Evolutionary conservation across 2,888 invertebrate genomes (phyloP).

Genomic region (Drosophila heteroneura): DNA sequence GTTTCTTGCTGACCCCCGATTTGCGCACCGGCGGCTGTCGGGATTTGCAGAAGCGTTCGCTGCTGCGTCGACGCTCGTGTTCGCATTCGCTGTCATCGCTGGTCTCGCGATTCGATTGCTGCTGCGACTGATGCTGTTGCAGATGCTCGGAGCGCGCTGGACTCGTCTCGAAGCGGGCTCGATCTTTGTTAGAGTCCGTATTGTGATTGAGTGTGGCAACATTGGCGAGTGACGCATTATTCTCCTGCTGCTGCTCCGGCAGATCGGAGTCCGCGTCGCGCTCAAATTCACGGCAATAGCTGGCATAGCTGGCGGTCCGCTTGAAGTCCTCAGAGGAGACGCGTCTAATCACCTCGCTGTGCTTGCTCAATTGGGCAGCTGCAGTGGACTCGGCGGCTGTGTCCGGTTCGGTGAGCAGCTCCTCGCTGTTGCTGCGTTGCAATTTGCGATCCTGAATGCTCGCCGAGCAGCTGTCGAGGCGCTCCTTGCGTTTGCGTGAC

Average conservation of each 20-base stretch:
- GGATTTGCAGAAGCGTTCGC: conserved; percentile 88
- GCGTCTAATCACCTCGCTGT: conserved; percentile 78
- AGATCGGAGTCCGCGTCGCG: conserved; percentile 49
- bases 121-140: not conserved
- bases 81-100: conserved; percentile 87
- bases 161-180: conserved; percentile 83
- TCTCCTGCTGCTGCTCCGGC: conserved; percentile 65
- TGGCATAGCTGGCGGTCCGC: conserved; percentile 78
- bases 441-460: conserved; percentile 88
- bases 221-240: conserved; percentile 81
- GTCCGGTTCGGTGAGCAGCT: conserved; percentile 86
- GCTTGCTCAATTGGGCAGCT: conserved; percentile 18
- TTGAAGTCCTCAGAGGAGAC: conserved; percentile 84
- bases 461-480: conserved; percentile 88
- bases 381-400: conserved; percentile 58
- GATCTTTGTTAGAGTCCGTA: conserved; percentile 72
- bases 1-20: conserved; percentile 83
- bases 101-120: conserved; percentile 81
- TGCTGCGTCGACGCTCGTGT: conserved; percentile 88
- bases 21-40: conserved; percentile 87
- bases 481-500: conserved; percentile 88
- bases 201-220: conserved; percentile 33
- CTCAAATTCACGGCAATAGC: conserved; percentile 76
- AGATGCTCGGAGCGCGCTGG: conserved; percentile 83
- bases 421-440: conserved; percentile 88